phyloP scores from a whole-genome alignment of 1,140 invertebrate species.

The Bacillus rossius region DNA sequence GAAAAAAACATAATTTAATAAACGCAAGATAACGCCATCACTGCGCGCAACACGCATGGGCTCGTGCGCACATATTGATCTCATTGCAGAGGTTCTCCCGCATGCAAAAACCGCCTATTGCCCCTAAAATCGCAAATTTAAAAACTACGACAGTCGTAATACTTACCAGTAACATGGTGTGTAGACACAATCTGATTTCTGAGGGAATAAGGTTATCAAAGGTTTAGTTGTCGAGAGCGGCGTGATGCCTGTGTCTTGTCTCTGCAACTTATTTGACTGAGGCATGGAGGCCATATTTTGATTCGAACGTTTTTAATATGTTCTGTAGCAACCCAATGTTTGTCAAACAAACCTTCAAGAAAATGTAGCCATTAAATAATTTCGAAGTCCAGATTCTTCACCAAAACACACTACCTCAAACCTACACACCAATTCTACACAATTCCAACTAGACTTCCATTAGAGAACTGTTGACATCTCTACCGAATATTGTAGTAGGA shows the following conservation, averaged over 20 bases:
- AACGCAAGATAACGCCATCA: neutral
- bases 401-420: no score
- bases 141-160: neutral
- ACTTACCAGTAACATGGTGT: slow-evolving; percentile 50
- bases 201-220: slow-evolving; percentile 42
- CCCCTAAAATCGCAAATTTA: neutral
- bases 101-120: slow-evolving; percentile 5
- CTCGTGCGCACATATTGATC: slow-evolving; percentile 13
- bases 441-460: no score
- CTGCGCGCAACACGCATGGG: neutral
- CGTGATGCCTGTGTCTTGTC: slow-evolving; percentile 16
- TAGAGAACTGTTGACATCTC: no score
- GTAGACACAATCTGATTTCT: slow-evolving; percentile 45
- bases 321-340: neutral
- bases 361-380: no score
- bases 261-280: slow-evolving; percentile 12
- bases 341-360: neutral
- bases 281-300: slow-evolving; percentile 12
- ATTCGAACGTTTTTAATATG: slow-evolving; percentile 26
- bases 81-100: slow-evolving; percentile 1
- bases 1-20: no score
- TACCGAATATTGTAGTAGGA: no score
- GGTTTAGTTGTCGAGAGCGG: slow-evolving; percentile 31
- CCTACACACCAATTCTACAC: no score
- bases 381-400: no score